phyloP scores from a whole-genome alignment of 2,797 vertebrate species.

The Aeoliscus strigatus region DNA sequence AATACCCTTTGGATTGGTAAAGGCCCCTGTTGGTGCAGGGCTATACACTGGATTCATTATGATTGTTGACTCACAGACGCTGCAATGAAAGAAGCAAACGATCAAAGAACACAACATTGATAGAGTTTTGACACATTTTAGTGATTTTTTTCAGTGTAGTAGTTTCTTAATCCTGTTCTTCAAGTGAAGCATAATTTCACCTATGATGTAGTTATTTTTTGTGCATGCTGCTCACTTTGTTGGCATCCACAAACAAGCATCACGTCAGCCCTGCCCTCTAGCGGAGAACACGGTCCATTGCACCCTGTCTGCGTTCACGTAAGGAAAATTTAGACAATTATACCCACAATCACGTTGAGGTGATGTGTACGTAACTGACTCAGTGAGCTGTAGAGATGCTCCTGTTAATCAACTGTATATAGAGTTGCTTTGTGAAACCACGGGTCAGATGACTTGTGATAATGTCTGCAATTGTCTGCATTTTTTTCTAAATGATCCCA shows the following conservation, averaged over 20 bases:
- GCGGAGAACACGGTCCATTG: slow-evolving; percentile 6
- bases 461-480: too few relatives aligned
- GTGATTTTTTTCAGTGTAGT: too few relatives aligned
- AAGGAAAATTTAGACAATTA: neutral
- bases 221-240: slow-evolving; percentile 2
- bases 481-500: too few relatives aligned
- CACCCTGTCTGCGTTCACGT: slow-evolving; percentile 18
- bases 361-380: too few relatives aligned
- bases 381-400: too few relatives aligned
- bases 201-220: slow-evolving; percentile 10
- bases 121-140: too few relatives aligned
- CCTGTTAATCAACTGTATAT: too few relatives aligned
- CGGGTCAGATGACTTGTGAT: too few relatives aligned
- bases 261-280: slow-evolving; percentile 24
- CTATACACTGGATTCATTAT: slow-evolving; percentile 98
- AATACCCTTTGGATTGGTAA: slow-evolving; percentile 94
- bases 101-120: neutral
- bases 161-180: too few relatives aligned
- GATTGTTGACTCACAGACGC: slow-evolving; percentile 51
- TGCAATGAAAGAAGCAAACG: slow-evolving; percentile 28
- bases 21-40: slow-evolving; percentile 94
- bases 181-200: neutral
- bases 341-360: neutral
- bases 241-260: neutral
- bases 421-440: too few relatives aligned